Base-by-base conservation (phyloP, 2,888 invertebrate species). In the Priapulus caudatus region DNA sequence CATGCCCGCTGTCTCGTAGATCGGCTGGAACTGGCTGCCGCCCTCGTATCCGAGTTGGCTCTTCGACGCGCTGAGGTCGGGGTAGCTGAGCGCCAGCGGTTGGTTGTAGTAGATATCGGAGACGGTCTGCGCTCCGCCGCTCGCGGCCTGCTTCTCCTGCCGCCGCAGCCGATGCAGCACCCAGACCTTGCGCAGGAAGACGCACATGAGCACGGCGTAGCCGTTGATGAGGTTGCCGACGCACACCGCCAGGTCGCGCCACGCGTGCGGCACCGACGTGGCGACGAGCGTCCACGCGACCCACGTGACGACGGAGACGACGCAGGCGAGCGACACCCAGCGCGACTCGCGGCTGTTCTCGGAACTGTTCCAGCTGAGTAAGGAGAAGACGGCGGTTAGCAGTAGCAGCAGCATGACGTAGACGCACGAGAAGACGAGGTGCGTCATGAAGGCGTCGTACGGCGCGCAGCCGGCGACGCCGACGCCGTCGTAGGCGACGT, bases 351-450 rank as follows among this genome's bases (percentile, higher is more conserved):
- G 62, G 53, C 68, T 65, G 57, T 69, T 71, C 56, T 69, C 69
- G 18, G 63, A 63, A 54, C 64, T 64, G 24, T 66, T 64, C 63
- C 70, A 71, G 1, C 71, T 67, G 33, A 66, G 60, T 4, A 67
- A 54, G 2, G 71, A 67, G 52, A 73, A 67, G 15, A 71, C 56
- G n/a, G 71, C 59, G 10, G 67, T 67, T 19, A 72, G 60, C 21
- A 67, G 55, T 21, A 72, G 65, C 18, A 74, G 64, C 18, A 71
- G 63, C 68, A 73, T 71, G 46, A 70, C 65, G 56, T 72, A 73
- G 3, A 70, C 61, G 19, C 70, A 64, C 1, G 73, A 73, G 45
- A 73, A 57, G 19, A 72, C 65, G 18, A 73, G 62, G 3, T 69
- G 68, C 48, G 66, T 64, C 55, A 72, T 69, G 54, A 69, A 69